Percentiles rank a stretch among this genome's conserved stretches.
phyloP scores from a whole-genome alignment of 2,113 vertebrate genomes.

The Cyrtonyx montezumae region DNA sequence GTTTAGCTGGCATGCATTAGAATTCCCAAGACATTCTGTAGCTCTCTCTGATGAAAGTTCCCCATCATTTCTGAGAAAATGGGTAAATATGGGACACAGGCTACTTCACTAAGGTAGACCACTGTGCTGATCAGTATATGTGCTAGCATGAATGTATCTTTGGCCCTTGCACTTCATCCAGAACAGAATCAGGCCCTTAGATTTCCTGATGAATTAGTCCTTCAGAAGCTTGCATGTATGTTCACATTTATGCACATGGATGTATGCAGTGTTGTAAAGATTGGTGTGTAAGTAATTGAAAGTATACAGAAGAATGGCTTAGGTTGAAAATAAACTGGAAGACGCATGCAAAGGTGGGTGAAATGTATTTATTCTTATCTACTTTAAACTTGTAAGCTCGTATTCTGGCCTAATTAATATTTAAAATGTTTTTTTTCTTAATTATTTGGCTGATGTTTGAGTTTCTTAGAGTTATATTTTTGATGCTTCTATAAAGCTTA shows the following conservation, averaged over 20 bases:
- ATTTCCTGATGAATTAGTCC: not conserved
- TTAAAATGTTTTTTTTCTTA: not conserved
- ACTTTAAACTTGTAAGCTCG: not conserved
- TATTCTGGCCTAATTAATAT: not conserved
- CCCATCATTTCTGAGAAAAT: not conserved
- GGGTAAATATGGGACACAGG: not conserved
- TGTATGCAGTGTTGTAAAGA: not conserved
- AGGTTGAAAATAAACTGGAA: not conserved
- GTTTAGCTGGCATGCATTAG: not conserved
- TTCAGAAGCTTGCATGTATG: not conserved
- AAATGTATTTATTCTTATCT: not conserved
- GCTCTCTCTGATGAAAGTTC: not conserved
- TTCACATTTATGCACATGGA: not conserved
- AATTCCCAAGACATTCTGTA: not conserved
- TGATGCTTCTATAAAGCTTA: not conserved
- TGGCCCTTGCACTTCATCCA: not conserved
- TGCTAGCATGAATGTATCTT: not conserved
- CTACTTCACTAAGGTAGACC: not conserved
- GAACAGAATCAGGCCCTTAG: not conserved
- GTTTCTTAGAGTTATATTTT: not conserved
- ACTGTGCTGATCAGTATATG: fast-evolving
- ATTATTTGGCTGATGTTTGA: not conserved
- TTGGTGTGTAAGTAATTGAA: not conserved
- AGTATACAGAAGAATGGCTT: not conserved
- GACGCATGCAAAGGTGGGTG: slow-evolving; percentile 33